These are phyloP conservation scores for Ashinkailepas kermadecensis DNA, from an alignment of 2,888 invertebrate genomes.

Conservation along the genomic window DNA sequence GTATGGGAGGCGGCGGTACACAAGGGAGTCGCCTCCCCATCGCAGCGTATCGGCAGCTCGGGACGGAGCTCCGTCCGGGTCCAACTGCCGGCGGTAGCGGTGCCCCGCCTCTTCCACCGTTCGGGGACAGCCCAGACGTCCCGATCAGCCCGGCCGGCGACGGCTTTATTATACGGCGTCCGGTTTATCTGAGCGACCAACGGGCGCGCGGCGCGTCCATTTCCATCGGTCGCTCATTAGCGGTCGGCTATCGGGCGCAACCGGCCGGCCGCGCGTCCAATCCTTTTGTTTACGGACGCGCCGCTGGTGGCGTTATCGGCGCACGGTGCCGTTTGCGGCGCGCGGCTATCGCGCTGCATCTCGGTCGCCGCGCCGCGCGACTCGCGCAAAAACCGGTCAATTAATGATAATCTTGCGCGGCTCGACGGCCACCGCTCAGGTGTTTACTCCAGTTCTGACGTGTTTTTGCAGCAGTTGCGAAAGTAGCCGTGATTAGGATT, in stretches of 20 bases:
- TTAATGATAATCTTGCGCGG: constrained; percentile 4
- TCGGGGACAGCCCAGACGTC: too few species aligned
- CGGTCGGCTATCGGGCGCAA: background rate
- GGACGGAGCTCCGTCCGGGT: too few species aligned
- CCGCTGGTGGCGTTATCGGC: background rate
- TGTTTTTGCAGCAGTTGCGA: constrained; percentile 6
- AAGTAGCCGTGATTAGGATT: constrained; percentile 17
- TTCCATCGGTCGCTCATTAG: background rate
- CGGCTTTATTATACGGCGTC: constrained; percentile 1
- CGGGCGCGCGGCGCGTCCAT: background rate
- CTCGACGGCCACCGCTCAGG: background rate
- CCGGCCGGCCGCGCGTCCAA: background rate
- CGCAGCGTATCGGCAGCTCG: too few species aligned
- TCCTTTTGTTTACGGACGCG: constrained; percentile 16
- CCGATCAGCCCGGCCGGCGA: too few species aligned
- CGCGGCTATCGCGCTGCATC: background rate
- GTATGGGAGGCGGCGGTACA: too few species aligned
- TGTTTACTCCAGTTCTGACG: constrained; percentile 18
- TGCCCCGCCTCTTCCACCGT: too few species aligned
- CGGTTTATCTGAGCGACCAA: background rate
- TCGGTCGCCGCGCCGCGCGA: background rate
- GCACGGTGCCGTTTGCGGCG: background rate
- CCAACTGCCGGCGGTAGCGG: too few species aligned
- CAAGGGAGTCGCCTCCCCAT: too few species aligned
- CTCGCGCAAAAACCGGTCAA: background rate